Percentiles rank a stretch among this genome's conserved stretches.
Conservation (phyloP, 2,113 vertebrate species). For the Lycocorax pyrrhopterus region DNA sequence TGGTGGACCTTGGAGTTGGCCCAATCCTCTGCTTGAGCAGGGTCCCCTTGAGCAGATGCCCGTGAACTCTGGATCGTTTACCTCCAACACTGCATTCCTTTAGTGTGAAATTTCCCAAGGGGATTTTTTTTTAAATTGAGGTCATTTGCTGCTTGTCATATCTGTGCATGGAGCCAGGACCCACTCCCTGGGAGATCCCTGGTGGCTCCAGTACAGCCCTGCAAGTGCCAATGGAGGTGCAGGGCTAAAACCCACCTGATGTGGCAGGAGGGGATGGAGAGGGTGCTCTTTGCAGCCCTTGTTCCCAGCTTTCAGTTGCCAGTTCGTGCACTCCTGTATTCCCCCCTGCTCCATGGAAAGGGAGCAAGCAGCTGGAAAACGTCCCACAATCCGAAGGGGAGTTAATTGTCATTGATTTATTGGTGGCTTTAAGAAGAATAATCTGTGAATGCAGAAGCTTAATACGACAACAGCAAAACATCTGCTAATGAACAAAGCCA, state of each 20-base stretch:
- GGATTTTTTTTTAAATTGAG: not conserved
- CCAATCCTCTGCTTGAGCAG: not conserved
- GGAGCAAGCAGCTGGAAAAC: not conserved
- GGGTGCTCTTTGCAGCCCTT: not conserved
- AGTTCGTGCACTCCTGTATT: rapidly evolving
- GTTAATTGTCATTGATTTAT: slow-evolving; percentile 46
- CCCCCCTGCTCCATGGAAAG: not conserved
- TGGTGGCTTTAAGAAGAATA: slow-evolving; percentile 24
- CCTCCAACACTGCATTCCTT: slow-evolving; percentile 37
- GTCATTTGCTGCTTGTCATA: not conserved
- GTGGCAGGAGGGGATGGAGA: not conserved
- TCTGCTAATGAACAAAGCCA: not conserved
- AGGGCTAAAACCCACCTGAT: not conserved
- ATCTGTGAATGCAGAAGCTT: slow-evolving; percentile 16
- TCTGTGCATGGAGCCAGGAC: not conserved
- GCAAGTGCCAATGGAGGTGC: not conserved
- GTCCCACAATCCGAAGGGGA: not conserved
- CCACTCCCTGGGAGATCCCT: not conserved
- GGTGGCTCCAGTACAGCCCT: not conserved
- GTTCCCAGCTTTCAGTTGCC: not conserved
- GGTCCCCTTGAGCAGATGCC: not conserved
- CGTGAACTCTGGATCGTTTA: not conserved
- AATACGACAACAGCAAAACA: not conserved
- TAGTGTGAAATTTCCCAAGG: slow-evolving; percentile 3
- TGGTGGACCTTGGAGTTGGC: not conserved